A percentile compares a stretch with the other conserved stretches of the same genome.
Conservation (phyloP, 2,888 invertebrate species). For the Eutolmus rufibarbis region DNA sequence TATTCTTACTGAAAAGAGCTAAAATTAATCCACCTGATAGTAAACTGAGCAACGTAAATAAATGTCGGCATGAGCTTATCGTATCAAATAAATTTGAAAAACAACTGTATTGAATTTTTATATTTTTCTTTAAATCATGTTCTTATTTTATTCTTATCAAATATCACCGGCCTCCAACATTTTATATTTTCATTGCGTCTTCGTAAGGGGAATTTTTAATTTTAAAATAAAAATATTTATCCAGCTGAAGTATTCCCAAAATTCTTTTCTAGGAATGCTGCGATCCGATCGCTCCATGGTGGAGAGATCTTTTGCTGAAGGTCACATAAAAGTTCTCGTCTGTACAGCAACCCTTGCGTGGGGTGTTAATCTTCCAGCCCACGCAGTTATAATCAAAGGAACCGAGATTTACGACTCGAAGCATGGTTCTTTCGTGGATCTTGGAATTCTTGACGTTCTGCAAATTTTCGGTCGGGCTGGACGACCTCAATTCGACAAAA, state of each 20-base stretch:
- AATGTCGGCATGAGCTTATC: too few species aligned
- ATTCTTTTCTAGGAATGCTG: constrained; percentile 67
- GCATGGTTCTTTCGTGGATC: constrained; percentile 90
- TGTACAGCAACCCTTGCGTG: constrained; percentile 99
- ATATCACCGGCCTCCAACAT: too few species aligned
- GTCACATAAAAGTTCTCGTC: constrained; percentile 86
- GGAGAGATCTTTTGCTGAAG: constrained; percentile 89
- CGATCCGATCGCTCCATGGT: constrained; percentile 86
- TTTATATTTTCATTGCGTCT: too few species aligned
- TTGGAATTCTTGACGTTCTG: constrained; percentile 95
- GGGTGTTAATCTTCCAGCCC: constrained; percentile 99
- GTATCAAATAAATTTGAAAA: too few species aligned
- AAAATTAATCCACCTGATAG: too few species aligned
- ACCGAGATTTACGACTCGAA: constrained; percentile 98
- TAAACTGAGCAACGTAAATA: too few species aligned
- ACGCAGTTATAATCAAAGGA: constrained; percentile 80
- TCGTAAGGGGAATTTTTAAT: too few species aligned
- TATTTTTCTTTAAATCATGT: too few species aligned
- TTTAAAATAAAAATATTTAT: too few species aligned
- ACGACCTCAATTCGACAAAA: constrained; percentile 94
- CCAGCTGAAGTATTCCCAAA: neutral
- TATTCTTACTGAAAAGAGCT: too few species aligned
- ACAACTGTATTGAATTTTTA: too few species aligned
- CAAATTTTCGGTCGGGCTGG: constrained; percentile 99
- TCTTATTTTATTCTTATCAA: too few species aligned